Evolutionary conservation across 2,888 invertebrate genomes (phyloP).

Genomic region (Rhamnusium bicolor): DNA sequence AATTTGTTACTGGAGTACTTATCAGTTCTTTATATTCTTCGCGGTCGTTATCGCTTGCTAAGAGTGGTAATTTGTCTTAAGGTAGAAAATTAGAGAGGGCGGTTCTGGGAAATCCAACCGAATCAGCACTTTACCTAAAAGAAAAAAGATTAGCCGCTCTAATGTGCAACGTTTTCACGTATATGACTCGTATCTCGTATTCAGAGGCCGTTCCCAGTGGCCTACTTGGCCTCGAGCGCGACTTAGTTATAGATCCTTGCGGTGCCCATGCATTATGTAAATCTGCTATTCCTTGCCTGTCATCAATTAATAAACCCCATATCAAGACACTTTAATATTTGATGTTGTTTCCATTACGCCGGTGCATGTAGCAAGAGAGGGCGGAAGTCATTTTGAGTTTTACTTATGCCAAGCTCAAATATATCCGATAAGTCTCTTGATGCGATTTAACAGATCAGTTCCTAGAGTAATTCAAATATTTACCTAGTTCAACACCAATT

Average conservation of each 20-base stretch:
- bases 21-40: constrained; percentile 65
- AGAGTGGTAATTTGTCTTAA: constrained; percentile 68
- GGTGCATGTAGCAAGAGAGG: constrained; percentile 36
- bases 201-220: constrained; percentile 57
- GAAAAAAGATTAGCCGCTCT: constrained; percentile 61
- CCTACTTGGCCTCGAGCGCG: constrained; percentile 59
- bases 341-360: constrained; percentile 69
- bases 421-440: constrained; percentile 10
- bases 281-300: constrained; percentile 67
- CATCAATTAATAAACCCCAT: constrained; percentile 73
- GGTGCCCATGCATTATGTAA: constrained; percentile 68
- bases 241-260: constrained; percentile 46
- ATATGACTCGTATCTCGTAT: constrained; percentile 41
- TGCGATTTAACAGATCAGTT: constrained; percentile 29
- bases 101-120: constrained; percentile 60
- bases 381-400: constrained; percentile 38
- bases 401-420: constrained; percentile 23
- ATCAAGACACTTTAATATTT: constrained; percentile 72
- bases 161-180: constrained; percentile 50
- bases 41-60: constrained; percentile 68
- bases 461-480: constrained; percentile 1
- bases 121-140: constrained; percentile 65
- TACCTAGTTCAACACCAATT: background rate
- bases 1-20: constrained; percentile 1
- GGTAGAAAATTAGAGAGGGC: constrained; percentile 64